Base-by-base conservation (phyloP, 2,113 vertebrate species). In the Cryptoleucopteryx plumbea region DNA sequence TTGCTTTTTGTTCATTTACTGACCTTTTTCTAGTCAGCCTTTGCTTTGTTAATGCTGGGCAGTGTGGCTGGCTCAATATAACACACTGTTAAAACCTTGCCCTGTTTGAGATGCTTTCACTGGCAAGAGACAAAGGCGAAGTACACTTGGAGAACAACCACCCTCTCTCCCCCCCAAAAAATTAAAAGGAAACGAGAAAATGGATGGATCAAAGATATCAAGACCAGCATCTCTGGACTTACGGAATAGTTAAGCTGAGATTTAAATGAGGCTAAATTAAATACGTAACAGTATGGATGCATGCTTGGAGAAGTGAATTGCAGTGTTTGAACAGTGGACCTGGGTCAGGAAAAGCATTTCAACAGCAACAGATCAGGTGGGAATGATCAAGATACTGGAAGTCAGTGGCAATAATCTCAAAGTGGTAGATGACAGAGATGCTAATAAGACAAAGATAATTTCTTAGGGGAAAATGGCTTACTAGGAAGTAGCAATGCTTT, bases 61-160 rank as follows among this genome's bases (percentile, higher is more conserved):
- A 13, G 14, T 29, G 45, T 47, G 68, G 29, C 45, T 87, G 81
- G 29, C 53, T 74, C 17, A 21, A 20, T 59, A 67, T 17, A 91
- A 34, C 19, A 55, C 7, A 17, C 32, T 40, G 72, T 82, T 91
- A 91, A 92, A 92, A 75, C 61, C 19, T 78, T 75, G 31, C 52
- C 17, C 34, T 79, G 25, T 61, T 78, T 84, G 38, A 91, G 59
- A 48, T 88, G 82, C 86, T 90, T 92, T 86, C 38, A 25, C 83
- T 90, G 83, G 43, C 61, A 86, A 82, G 66, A 73, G 58, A 68
- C 43, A 68, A 65, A 58, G 78, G 67, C 67, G 47, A 66, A 88
- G 73, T 65, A 36, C 18, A 6, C 40, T 68, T 75, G 29, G 52
- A 83, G 21, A 90, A 58, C 4, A 62, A 71, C 42, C 16, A 62